Evolutionary conservation across 2,888 invertebrate genomes (phyloP), one percentile per base, ranked within the genome.

Genomic region (Drosophila conformis): DNA sequence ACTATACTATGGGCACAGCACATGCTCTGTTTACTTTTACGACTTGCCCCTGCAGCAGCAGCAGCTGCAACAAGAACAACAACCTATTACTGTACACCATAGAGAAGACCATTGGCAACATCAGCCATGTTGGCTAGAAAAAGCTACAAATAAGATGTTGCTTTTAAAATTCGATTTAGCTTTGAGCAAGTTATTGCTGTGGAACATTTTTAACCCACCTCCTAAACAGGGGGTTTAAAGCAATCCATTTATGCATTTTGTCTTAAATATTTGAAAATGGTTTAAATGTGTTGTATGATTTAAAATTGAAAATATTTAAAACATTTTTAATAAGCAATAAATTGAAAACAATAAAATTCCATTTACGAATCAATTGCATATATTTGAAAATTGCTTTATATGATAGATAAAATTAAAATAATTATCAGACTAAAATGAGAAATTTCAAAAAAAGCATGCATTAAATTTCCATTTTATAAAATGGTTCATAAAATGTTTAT

Each of bases 1-100:
- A 59, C 68, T 67, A 25, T 31, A 38, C 61, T 33, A 25, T 40
- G 52, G 69, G n/a, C 38, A 73, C 73, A 84, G 82, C 90, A 85
- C 88, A 85, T 88, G 89, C 73, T 80, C 88, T 90, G 90, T 88
- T 85, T 85, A 80, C 85, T 82, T 90, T 89, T 85, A 85, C 83
- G 85, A 88, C 86, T 80, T 82, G 75, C 67, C 71, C 61, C 63
- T 70, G 60, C 54, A 61, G 53, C 66, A 60, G 21, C 61, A 66
- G 40, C 59, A 59, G 62, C 67, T 76, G 66, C 57, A 54, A 36
- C 29, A 48, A 48, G 42, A 56, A 40, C 53, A 52, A 51, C 58
- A 58, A 56, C 38, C 18, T 31, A 48, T 27, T 58, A 40, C 78
- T 59, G 33, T 21, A 49, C 35, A 60, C 38, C 15, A 25, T 27